Percentiles rank a stretch among this genome's conserved stretches.
Evolutionary conservation across 2,113 vertebrate genomes (phyloP).

Genomic region (Gorsachius goisagi): DNA sequence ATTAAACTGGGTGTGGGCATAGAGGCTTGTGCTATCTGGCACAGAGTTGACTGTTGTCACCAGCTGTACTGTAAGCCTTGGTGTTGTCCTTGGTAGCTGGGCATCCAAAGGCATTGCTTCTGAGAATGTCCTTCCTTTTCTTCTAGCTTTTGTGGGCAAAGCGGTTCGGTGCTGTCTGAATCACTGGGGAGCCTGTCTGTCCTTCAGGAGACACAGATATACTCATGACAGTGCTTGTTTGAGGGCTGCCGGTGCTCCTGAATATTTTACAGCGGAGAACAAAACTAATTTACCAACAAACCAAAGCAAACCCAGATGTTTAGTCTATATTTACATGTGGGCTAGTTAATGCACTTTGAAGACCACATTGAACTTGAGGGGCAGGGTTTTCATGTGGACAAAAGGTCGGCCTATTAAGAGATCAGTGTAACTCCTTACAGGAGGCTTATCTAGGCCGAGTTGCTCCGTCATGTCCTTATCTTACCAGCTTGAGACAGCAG

Average conservation of each 20-base stretch:
- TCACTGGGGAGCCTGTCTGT: not conserved
- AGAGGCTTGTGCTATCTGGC: rapidly evolving
- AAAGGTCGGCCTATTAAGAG: not conserved
- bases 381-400: not conserved
- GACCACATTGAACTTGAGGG: not conserved
- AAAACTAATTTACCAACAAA: not conserved
- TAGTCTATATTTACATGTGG: not conserved
- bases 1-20: not conserved
- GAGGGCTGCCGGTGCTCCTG: not conserved
- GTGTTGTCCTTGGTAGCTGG: not conserved
- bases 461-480: not conserved
- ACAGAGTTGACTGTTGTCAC: not conserved
- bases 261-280: not conserved
- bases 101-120: not conserved
- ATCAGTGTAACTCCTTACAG: not conserved
- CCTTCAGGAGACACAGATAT: not conserved
- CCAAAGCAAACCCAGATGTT: not conserved
- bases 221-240: not conserved
- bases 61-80: not conserved
- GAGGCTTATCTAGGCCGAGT: not conserved
- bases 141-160: not conserved
- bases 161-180: not conserved
- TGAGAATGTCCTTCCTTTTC: not conserved
- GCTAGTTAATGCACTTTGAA: not conserved
- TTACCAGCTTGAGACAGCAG: not conserved